A percentile compares a stretch with the other conserved stretches of the same genome.
These are phyloP conservation scores for Bergia puertoricense DNA, from an alignment of 92 coral and sea anemone species.

Conservation along the genomic window DNA sequence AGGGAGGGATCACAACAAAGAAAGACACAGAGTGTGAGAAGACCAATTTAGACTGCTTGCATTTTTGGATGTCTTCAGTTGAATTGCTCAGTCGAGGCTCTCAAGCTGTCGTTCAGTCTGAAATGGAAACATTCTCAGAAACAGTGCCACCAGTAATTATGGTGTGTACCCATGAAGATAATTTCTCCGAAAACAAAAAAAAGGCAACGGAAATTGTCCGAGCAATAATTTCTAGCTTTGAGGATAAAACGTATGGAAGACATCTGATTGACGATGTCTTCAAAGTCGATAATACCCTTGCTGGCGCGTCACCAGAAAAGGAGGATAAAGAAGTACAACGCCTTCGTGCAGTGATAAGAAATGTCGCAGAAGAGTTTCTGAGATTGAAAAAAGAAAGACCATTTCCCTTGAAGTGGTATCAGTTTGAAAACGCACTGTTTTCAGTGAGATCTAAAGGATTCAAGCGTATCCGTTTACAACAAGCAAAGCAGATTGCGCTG, in stretches of 20 bases:
- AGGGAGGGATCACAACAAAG: neutral
- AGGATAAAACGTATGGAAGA: neutral
- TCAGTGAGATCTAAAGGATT: slow-evolving; percentile 5
- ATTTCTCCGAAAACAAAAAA: neutral
- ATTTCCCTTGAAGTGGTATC: slow-evolving; percentile 57
- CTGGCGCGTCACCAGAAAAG: neutral
- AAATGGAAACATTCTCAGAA: neutral
- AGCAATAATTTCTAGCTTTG: neutral
- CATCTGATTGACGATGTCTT: neutral
- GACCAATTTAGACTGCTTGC: neutral
- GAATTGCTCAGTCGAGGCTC: neutral
- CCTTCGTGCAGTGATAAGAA: neutral
- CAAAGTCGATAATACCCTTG: neutral
- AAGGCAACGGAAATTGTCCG: neutral
- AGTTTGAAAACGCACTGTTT: slow-evolving; percentile 56
- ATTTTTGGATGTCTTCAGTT: neutral
- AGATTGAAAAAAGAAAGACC: neutral
- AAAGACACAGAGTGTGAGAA: neutral
- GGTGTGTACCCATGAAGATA: neutral
- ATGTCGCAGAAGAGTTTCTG: neutral
- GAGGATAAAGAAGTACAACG: neutral
- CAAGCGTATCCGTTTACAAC: slow-evolving; percentile 34
- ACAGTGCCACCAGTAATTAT: neutral
- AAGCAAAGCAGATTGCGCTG: slow-evolving; percentile 49
- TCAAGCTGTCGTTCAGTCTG: neutral